These are phyloP conservation scores for Spheniscus mendiculus DNA, from an alignment of 2,113 vertebrate species.

Conservation along the genomic window DNA sequence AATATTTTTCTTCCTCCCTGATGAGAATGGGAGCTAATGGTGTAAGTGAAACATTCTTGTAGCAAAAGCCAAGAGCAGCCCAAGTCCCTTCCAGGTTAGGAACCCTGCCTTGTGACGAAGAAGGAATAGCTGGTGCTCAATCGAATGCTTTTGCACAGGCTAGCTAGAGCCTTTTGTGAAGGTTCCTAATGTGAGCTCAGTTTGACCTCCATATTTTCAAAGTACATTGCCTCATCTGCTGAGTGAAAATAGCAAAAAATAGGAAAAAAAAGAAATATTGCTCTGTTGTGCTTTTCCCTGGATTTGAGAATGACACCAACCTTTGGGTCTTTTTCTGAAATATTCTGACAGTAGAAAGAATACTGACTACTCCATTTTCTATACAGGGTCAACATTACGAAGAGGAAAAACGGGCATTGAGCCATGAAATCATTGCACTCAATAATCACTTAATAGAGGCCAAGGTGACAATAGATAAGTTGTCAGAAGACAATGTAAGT, in stretches of 20 bases:
- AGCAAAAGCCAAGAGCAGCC: not conserved
- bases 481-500: slow-evolving; percentile 96
- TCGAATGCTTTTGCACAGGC: not conserved
- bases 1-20: not conserved
- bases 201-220: not conserved
- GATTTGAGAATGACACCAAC: not conserved
- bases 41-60: not conserved
- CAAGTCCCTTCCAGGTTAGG: not conserved
- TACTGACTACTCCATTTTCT: slow-evolving; percentile 35
- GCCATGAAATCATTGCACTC: slow-evolving; percentile 92
- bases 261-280: not conserved
- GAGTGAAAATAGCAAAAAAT: not conserved
- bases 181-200: not conserved
- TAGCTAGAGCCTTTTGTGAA: not conserved
- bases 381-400: slow-evolving; percentile 90
- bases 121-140: not conserved
- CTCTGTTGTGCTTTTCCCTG: not conserved
- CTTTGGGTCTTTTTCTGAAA: not conserved
- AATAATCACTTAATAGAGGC: slow-evolving; percentile 97
- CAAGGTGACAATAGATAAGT: slow-evolving; percentile 94
- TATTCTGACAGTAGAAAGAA: not conserved
- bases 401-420: slow-evolving; percentile 93
- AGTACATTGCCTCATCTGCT: not conserved
- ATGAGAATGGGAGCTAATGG: not conserved
- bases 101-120: not conserved